phyloP scores from a whole-genome alignment of 2,113 vertebrate species.

The rat (Rattus norvegicus) region DNA sequence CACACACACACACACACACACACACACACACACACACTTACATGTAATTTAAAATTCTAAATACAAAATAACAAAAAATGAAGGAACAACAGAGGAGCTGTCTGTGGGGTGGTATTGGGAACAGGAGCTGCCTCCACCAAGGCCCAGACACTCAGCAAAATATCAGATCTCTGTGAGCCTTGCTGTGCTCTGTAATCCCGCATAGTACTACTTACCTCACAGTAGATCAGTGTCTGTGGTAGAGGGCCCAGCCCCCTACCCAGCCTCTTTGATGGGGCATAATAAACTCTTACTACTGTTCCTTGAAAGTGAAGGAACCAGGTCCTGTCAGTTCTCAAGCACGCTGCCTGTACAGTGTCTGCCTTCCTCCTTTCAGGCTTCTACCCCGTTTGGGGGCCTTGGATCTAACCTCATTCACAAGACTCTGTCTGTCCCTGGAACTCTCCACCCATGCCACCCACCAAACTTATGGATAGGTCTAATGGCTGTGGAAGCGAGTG shows the following conservation, averaged over 20 bases:
- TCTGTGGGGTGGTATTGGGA: background rate
- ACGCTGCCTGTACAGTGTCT: background rate
- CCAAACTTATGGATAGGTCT: background rate
- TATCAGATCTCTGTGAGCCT: background rate
- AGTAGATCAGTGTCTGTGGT: background rate
- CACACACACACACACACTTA: background rate
- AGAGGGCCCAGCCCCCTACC: too few relatives aligned
- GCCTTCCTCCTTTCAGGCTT: background rate
- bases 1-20: background rate
- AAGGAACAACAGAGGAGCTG: background rate
- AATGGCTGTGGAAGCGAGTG: background rate
- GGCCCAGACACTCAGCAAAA: background rate
- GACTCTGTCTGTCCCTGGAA: constrained; percentile 41
- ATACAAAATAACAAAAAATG: background rate
- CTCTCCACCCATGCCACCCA: background rate
- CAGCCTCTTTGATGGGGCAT: background rate
- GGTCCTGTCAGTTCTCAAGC: background rate
- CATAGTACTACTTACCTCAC: background rate
- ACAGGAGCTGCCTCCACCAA: background rate
- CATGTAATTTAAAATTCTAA: background rate
- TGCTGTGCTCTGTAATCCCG: background rate
- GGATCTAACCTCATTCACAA: constrained; percentile 34
- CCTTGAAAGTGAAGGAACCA: background rate
- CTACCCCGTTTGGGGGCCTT: background rate
- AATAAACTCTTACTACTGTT: background rate